Conservation (phyloP, 1,140 invertebrate species). For the Charaxes varanes region DNA sequence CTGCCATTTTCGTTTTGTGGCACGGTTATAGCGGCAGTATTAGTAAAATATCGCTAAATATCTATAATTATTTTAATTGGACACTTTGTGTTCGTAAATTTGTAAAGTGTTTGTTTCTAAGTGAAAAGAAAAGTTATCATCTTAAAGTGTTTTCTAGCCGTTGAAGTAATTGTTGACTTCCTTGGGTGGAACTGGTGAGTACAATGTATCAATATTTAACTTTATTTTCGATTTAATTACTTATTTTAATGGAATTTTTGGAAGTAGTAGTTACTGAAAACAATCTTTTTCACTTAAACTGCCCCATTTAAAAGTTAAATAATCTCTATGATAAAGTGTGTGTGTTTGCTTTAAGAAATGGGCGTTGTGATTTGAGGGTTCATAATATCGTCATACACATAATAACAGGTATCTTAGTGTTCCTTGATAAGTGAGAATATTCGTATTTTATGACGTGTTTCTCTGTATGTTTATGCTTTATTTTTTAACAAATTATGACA, state of each 20-base stretch:
- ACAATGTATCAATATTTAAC: constrained; percentile 47
- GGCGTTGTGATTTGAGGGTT: constrained; percentile 27
- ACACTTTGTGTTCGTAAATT: constrained; percentile 32
- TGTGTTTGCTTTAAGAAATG: constrained; percentile 20
- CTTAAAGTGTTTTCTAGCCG: constrained; percentile 29
- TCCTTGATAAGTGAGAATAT: too few relatives aligned
- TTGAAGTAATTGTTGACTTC: constrained; percentile 58
- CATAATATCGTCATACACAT: constrained; percentile 20
- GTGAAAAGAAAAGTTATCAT: constrained; percentile 27
- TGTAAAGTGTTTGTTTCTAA: constrained; percentile 32
- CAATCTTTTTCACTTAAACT: too few relatives aligned
- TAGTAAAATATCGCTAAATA: constrained; percentile 39
- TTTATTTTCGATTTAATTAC: constrained; percentile 33
- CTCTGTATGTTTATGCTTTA: too few relatives aligned
- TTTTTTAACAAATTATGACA: too few relatives aligned
- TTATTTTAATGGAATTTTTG: constrained; percentile 9
- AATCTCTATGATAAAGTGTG: constrained; percentile 1
- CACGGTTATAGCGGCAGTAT: constrained; percentile 57
- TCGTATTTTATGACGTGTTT: too few relatives aligned
- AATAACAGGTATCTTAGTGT: constrained; percentile 3
- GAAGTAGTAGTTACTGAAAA: not conserved
- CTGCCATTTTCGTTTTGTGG: constrained; percentile 73
- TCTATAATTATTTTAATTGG: constrained; percentile 33
- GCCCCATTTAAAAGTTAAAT: constrained; percentile 1
- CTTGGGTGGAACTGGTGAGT: constrained; percentile 64